Percentiles rank a stretch among this genome's conserved stretches.
phyloP scores from a whole-genome alignment of 2,797 vertebrate species.

The Otus scops region DNA sequence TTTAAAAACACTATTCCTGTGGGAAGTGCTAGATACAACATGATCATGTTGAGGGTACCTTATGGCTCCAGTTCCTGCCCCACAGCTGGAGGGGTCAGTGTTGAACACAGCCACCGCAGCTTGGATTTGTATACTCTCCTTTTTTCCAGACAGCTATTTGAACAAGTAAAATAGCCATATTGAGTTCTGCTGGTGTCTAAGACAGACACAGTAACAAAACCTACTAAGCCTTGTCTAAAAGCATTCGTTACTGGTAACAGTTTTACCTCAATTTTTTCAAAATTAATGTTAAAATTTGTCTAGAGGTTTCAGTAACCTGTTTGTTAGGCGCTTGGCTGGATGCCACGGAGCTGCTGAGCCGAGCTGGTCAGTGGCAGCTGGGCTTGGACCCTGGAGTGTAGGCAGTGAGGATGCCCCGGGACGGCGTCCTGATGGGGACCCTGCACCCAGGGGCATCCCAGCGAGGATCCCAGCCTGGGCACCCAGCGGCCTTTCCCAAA shows the following conservation, averaged over 20 bases:
- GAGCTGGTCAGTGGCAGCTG: not conserved
- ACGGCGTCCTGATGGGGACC: not conserved
- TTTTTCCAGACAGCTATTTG: constrained; percentile 21
- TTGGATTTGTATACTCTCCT: not conserved
- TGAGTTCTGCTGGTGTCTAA: not conserved
- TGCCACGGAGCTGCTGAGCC: not conserved
- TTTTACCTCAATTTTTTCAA: constrained; percentile 29
- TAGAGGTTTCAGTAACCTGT: not conserved
- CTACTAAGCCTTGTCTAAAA: constrained; percentile 39
- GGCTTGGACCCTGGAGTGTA: not conserved
- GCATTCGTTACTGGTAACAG: not conserved
- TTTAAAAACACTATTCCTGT: not conserved
- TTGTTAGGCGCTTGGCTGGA: not conserved
- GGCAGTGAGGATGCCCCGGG: not conserved
- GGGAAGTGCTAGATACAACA: not conserved
- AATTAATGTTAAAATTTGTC: not conserved
- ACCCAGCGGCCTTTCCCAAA: not conserved
- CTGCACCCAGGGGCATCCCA: fast-evolving
- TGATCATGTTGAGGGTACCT: not conserved
- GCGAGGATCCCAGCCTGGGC: not conserved
- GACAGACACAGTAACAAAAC: not conserved
- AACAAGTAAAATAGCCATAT: not conserved
- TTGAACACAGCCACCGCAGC: not conserved
- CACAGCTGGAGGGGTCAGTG: not conserved
- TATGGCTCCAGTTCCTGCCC: not conserved